Evolutionary conservation across 2,113 vertebrate genomes (phyloP).

Genomic region (Cynoglossus semilaevis): DNA sequence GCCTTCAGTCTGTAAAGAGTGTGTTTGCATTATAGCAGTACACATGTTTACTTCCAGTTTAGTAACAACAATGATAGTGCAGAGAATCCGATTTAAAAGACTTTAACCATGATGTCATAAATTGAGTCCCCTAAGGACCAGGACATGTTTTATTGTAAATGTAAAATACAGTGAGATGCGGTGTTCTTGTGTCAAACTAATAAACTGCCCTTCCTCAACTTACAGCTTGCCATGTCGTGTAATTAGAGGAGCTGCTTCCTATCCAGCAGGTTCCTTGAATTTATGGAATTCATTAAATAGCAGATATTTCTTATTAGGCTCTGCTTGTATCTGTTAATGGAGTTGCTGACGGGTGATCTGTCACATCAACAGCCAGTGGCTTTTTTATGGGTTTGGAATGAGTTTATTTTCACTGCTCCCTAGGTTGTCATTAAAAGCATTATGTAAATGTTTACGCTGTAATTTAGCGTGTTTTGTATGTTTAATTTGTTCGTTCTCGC

Average conservation of each 20-base stretch:
- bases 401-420: not conserved
- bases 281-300: slow-evolving; percentile 16
- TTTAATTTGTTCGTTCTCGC: not conserved
- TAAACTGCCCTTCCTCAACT: not conserved
- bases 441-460: not conserved
- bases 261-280: slow-evolving; percentile 5
- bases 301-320: slow-evolving; percentile 8
- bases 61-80: no score
- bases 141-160: not conserved
- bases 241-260: slow-evolving; percentile 15
- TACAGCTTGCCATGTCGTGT: not conserved
- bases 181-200: not conserved
- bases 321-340: slow-evolving; percentile 13
- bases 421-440: slow-evolving; percentile 1
- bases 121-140: no score
- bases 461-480: not conserved
- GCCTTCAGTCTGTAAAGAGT: no score
- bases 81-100: no score
- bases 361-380: not conserved
- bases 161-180: not conserved
- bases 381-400: not conserved
- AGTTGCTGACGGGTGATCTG: slow-evolving; percentile 1
- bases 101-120: no score
- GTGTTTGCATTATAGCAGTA: no score
- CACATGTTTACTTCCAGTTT: no score